phyloP scores from a whole-genome alignment of 2,888 invertebrate species.

The Brachylomia viminalis region DNA sequence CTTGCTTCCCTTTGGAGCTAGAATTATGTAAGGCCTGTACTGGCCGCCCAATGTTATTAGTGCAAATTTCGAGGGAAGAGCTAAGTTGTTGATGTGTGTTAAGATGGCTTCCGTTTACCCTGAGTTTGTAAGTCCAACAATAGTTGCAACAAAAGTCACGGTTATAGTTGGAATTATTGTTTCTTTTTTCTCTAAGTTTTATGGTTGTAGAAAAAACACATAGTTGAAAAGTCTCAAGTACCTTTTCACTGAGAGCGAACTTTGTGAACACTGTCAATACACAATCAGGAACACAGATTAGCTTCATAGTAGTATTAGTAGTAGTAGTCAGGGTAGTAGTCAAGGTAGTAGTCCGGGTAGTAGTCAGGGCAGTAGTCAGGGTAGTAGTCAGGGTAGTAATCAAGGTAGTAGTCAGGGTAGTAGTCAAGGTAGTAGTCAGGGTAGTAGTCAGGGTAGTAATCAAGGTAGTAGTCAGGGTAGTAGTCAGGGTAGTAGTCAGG shows the following conservation, averaged over 20 bases:
- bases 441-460: background rate
- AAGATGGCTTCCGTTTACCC: background rate
- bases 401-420: too few relatives aligned
- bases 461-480: too few relatives aligned
- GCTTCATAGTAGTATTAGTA: background rate
- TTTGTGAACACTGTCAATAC: background rate
- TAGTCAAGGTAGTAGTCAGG: too few relatives aligned
- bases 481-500: too few relatives aligned
- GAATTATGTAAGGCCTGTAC: conserved; percentile 1
- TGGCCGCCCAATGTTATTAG: background rate
- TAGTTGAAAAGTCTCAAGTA: background rate
- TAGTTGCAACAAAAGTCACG: background rate
- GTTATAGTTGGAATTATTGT: background rate
- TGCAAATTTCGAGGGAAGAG: background rate
- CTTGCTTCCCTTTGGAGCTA: conserved; percentile 19
- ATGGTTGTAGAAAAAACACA: background rate
- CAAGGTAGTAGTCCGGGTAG: too few relatives aligned
- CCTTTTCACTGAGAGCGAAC: background rate
- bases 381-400: too few relatives aligned
- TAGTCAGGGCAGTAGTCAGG: too few relatives aligned
- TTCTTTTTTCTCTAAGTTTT: background rate
- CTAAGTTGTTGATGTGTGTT: background rate
- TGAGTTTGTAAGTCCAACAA: conserved; percentile 1
- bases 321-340: too few relatives aligned
- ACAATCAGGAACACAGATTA: background rate